phyloP scores from a whole-genome alignment of 2,113 vertebrate genomes.

The Mus pahari region DNA sequence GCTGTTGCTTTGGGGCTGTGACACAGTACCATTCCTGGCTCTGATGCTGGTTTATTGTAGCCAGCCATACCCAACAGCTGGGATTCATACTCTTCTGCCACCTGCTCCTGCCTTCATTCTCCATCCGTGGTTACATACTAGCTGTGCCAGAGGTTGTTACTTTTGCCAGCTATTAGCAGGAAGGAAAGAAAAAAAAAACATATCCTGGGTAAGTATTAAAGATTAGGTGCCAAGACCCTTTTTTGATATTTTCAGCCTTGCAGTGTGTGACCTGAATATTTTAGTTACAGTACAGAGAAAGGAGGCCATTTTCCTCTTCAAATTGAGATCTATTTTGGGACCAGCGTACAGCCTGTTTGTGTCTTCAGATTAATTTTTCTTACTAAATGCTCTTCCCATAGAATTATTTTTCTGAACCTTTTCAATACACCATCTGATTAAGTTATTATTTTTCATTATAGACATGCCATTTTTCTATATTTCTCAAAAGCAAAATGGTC shows the following conservation, averaged over 20 bases:
- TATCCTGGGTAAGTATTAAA: conserved; percentile 50
- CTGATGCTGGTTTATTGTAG: neutral
- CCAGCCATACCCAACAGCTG: neutral
- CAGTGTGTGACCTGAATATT: conserved; percentile 53
- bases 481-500: conserved; percentile 61
- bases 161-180: neutral
- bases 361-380: conserved; percentile 62
- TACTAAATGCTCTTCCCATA: conserved; percentile 23
- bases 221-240: neutral
- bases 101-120: neutral
- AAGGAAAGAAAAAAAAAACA: neutral
- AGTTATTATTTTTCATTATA: conserved; percentile 66
- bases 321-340: conserved; percentile 72
- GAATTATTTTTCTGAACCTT: conserved; percentile 64
- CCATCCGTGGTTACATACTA: neutral
- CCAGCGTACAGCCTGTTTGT: conserved; percentile 29
- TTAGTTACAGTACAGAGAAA: conserved; percentile 48
- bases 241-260: conserved; percentile 59
- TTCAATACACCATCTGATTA: conserved; percentile 25
- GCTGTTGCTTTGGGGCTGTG: neutral
- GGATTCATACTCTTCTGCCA: neutral
- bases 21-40: neutral
- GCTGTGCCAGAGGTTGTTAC: neutral
- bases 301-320: conserved; percentile 65
- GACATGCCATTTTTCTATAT: neutral